These are phyloP conservation scores for Eulithis prunata DNA, from an alignment of 2,888 invertebrate species.

Conservation along the genomic window DNA sequence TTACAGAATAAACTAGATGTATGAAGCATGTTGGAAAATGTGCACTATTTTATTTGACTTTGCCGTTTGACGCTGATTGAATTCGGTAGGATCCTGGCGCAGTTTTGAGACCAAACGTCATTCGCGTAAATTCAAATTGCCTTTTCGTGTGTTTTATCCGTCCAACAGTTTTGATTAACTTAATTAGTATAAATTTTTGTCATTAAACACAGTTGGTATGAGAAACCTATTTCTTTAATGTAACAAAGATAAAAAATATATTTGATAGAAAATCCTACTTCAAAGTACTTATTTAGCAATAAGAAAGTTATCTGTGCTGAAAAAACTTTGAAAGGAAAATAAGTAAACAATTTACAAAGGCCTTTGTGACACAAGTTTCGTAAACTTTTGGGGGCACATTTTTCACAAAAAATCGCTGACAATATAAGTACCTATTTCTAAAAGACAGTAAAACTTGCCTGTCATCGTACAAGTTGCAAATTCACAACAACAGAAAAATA, in stretches of 20 bases:
- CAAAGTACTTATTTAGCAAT: constrained; percentile 5
- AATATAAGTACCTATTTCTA: constrained; percentile 20
- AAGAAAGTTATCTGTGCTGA: constrained; percentile 4
- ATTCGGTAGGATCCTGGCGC: not conserved
- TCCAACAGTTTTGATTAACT: not conserved
- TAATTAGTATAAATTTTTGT: no score
- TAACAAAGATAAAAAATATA: no score
- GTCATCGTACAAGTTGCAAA: constrained; percentile 31
- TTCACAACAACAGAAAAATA: constrained; percentile 32
- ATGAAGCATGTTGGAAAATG: constrained; percentile 12
- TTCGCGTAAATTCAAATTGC: not conserved
- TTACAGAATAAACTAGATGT: constrained; percentile 12
- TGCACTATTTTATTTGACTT: constrained; percentile 8
- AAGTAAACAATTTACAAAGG: constrained; percentile 18
- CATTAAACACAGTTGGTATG: no score
- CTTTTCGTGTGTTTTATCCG: not conserved
- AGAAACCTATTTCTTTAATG: no score
- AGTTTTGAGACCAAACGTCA: constrained; percentile 2
- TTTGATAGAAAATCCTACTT: constrained; percentile 3
- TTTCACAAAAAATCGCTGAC: constrained; percentile 21
- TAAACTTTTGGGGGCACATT: constrained; percentile 19
- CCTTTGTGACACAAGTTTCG: constrained; percentile 16
- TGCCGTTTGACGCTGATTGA: constrained; percentile 5
- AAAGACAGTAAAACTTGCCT: constrained; percentile 23
- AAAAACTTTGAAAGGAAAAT: constrained; percentile 9